A percentile compares a stretch with the other conserved stretches of the same genome.
Conservation (phyloP, 2,797 vertebrate genomes). For the Chaetophractus vellerosus region DNA sequence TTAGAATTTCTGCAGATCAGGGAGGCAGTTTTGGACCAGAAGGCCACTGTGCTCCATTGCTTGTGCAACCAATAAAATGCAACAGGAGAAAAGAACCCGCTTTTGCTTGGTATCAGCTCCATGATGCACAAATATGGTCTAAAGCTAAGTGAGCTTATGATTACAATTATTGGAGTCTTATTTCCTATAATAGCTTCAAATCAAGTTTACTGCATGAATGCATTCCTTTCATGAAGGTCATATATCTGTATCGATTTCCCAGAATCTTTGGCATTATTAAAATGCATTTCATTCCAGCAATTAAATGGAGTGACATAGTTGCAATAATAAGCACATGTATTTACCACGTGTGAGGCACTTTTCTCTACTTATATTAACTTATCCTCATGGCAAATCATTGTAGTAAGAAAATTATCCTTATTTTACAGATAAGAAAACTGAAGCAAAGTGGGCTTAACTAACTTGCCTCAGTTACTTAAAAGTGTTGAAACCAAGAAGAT, state of each 20-base stretch:
- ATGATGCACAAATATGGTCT: not conserved
- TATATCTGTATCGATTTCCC: not conserved
- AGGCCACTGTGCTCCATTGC: too few species aligned
- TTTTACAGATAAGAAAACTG: not conserved
- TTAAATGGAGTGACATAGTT: not conserved
- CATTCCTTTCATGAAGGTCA: constrained; percentile 8
- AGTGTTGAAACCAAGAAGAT: not conserved
- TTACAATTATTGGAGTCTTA: not conserved
- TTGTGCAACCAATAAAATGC: too few species aligned
- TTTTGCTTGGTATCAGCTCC: not conserved
- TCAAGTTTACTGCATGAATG: not conserved
- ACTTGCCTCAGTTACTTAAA: not conserved
- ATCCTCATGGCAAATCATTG: not conserved
- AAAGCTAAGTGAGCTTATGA: constrained; percentile 8
- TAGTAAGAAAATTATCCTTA: not conserved
- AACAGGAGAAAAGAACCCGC: too few species aligned
- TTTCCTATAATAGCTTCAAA: constrained; percentile 21
- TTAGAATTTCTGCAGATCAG: too few species aligned
- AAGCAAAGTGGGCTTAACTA: not conserved
- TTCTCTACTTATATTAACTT: not conserved
- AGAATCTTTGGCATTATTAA: constrained; percentile 12
- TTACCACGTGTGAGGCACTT: not conserved
- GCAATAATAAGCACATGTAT: not conserved
- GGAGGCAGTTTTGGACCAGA: too few species aligned
- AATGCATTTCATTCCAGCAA: constrained; percentile 7